Percentiles rank a stretch among this genome's conserved stretches.
Evolutionary conservation across 1,140 invertebrate genomes (phyloP).

Genomic region (Myzus persicae): DNA sequence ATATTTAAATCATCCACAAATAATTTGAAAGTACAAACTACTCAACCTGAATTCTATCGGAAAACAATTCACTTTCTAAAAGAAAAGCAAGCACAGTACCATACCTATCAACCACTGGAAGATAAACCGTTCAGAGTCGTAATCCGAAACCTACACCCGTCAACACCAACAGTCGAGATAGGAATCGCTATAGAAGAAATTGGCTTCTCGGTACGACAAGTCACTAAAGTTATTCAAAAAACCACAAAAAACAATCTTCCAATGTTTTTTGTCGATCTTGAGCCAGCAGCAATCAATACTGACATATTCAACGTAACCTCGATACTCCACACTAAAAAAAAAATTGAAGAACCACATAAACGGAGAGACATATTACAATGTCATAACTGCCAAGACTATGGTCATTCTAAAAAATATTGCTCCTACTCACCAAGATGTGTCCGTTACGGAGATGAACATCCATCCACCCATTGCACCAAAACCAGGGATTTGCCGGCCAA

Average conservation of each 20-base stretch:
- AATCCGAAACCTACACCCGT: not conserved
- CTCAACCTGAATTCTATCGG: not conserved
- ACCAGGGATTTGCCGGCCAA: constrained; percentile 61
- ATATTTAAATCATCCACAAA: constrained; percentile 20
- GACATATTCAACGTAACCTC: constrained; percentile 62
- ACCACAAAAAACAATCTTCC: constrained; percentile 60
- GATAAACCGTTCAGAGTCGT: constrained; percentile 62
- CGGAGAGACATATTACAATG: constrained; percentile 63
- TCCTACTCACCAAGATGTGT: constrained; percentile 61
- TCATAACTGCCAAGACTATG: constrained; percentile 63
- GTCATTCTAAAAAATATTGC: constrained; percentile 63
- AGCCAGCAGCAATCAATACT: constrained; percentile 63
- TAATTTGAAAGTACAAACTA: constrained; percentile 19
- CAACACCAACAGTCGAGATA: constrained; percentile 19
- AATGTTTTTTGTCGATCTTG: constrained; percentile 52
- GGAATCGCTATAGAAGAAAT: constrained; percentile 13
- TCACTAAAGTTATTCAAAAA: constrained; percentile 38
- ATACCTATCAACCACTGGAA: constrained; percentile 61
- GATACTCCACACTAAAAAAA: constrained; percentile 62
- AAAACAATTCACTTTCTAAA: constrained; percentile 13
- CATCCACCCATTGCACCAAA: constrained; percentile 64
- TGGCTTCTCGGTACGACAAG: constrained; percentile 5
- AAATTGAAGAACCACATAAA: constrained; percentile 62
- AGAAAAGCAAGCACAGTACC: constrained; percentile 41
- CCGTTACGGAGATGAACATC: constrained; percentile 64